A percentile compares a stretch with the other conserved stretches of the same genome.
Conservation (phyloP, 2,113 vertebrate genomes). For the Vidua chalybeata region DNA sequence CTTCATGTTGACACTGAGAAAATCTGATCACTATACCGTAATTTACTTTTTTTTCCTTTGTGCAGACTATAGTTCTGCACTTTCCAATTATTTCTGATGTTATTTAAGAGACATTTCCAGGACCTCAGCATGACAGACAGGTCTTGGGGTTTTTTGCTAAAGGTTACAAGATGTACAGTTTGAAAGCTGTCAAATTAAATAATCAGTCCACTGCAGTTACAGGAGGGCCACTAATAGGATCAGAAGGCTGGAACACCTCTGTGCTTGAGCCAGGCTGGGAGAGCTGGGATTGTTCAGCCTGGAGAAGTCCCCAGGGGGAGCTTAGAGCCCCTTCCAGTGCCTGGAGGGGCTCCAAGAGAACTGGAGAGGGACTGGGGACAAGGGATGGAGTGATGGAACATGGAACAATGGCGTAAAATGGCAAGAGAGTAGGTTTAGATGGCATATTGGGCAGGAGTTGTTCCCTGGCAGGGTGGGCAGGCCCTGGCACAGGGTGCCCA, state of each 20-base stretch:
- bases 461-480: neutral
- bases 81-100: conserved; percentile 5
- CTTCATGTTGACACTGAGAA: conserved; percentile 29
- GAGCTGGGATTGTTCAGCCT: neutral
- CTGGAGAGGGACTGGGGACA: neutral
- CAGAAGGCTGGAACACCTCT: neutral
- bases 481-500: neutral
- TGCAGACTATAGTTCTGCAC: neutral
- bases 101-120: neutral
- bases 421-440: fast-evolving
- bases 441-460: neutral
- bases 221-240: neutral
- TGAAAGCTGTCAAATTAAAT: neutral
- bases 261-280: neutral
- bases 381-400: neutral
- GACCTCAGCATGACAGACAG: neutral
- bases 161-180: neutral
- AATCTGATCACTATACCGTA: neutral
- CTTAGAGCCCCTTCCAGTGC: neutral
- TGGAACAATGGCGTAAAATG: neutral
- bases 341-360: neutral
- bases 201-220: neutral
- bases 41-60: conserved; percentile 37
- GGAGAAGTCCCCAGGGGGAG: neutral
- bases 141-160: neutral